Conservation (phyloP, 2,888 invertebrate genomes). For the Sminthurides aquaticus region DNA sequence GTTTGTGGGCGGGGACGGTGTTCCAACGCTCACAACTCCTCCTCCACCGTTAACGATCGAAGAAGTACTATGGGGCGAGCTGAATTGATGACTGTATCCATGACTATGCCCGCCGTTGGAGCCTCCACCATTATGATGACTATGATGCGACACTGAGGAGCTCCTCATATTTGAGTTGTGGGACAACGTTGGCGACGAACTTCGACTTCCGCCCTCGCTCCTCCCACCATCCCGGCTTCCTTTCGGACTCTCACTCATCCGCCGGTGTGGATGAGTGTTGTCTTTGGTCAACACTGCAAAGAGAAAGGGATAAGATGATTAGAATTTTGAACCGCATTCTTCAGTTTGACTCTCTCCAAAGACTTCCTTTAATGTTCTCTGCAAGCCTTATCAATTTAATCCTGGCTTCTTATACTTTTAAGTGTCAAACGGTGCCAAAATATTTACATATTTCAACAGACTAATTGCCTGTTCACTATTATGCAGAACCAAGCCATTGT, state of each 20-base stretch:
- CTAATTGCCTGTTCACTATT: no score
- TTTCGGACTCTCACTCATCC: conserved; percentile 40
- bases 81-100: conserved; percentile 28
- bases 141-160: conserved; percentile 17
- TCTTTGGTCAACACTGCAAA: conserved; percentile 37
- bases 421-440: no score
- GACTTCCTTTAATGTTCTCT: no score
- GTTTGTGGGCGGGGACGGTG: conserved; percentile 24
- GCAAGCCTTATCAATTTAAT: no score
- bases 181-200: conserved; percentile 3
- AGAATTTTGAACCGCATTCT: no score
- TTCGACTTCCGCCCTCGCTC: neutral
- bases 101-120: conserved; percentile 14
- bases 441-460: no score
- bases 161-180: neutral
- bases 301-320: neutral
- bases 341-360: no score
- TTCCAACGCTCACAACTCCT: conserved; percentile 14
- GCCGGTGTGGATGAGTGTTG: conserved; percentile 30
- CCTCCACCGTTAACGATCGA: conserved; percentile 21
- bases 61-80: conserved; percentile 29
- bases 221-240: conserved; percentile 8
- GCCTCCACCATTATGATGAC: conserved; percentile 9
- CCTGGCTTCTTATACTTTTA: no score
- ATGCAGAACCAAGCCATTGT: no score